Conservation (phyloP, 2,888 invertebrate genomes). For the Zaprionus lineosus region DNA sequence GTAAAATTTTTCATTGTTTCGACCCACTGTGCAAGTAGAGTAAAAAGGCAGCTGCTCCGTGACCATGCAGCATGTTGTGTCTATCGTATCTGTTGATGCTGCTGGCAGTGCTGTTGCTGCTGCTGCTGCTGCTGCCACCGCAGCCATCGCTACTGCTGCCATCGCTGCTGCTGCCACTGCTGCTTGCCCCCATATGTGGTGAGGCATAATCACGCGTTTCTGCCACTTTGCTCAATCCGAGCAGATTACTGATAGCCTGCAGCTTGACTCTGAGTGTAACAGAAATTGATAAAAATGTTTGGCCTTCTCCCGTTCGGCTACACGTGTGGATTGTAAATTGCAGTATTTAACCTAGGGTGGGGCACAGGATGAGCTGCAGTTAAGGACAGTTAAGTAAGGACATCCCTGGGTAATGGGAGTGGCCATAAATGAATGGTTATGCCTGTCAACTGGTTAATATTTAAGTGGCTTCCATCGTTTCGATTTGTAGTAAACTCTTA, state of each 20-base stretch:
- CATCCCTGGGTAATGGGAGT: background rate
- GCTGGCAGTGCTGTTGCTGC: slow-evolving; percentile 6
- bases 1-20: background rate
- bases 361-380: too few relatives aligned
- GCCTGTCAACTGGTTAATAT: slow-evolving; percentile 18
- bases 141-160: slow-evolving; percentile 3
- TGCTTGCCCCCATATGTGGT: slow-evolving; percentile 16
- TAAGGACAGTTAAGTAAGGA: too few relatives aligned
- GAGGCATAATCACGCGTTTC: slow-evolving; percentile 58
- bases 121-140: slow-evolving; percentile 7
- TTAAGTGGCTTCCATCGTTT: slow-evolving; percentile 1
- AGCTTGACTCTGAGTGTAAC: background rate
- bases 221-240: slow-evolving; percentile 69
- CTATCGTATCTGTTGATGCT: slow-evolving; percentile 34
- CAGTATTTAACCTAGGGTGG: slow-evolving; percentile 40
- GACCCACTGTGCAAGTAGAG: background rate
- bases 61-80: slow-evolving; percentile 52
- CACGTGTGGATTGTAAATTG: slow-evolving; percentile 59
- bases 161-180: slow-evolving; percentile 12
- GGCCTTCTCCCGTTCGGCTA: slow-evolving; percentile 13
- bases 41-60: slow-evolving; percentile 30
- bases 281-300: slow-evolving; percentile 69
- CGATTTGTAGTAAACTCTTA: background rate
- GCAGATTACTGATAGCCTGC: slow-evolving; percentile 53
- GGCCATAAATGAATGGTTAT: slow-evolving; percentile 27